Conservation (phyloP, 2,797 vertebrate species). For the Pseudochirops cupreus region DNA sequence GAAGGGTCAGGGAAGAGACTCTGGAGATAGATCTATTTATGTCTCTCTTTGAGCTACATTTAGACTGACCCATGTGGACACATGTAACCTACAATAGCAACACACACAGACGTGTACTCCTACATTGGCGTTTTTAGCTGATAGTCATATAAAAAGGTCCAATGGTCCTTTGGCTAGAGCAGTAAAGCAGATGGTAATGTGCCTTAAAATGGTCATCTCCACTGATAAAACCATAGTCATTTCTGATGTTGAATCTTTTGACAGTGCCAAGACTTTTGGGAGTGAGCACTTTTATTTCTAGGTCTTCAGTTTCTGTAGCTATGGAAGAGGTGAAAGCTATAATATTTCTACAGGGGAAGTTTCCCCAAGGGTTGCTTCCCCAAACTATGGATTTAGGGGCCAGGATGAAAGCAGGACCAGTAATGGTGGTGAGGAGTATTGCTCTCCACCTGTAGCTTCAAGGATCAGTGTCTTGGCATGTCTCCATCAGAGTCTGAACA, state of each 20-base stretch:
- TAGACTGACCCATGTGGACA: background rate
- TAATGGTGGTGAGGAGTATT: background rate
- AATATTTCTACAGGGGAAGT: background rate
- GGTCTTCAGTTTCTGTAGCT: background rate
- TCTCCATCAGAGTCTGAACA: background rate
- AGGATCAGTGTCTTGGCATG: background rate
- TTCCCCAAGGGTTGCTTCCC: background rate
- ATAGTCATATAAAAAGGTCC: background rate
- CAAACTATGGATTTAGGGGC: background rate
- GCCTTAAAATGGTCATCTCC: background rate
- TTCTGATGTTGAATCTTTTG: background rate
- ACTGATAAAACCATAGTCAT: background rate
- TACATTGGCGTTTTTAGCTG: background rate
- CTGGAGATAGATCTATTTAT: background rate
- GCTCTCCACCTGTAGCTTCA: background rate
- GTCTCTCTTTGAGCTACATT: background rate
- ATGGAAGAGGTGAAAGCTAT: background rate
- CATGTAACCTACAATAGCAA: background rate
- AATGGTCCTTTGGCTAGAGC: background rate
- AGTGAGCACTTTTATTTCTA: background rate
- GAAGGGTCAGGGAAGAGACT: background rate
- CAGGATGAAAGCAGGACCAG: background rate
- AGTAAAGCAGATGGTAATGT: background rate
- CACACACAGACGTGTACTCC: background rate
- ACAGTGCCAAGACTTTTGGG: background rate